Evolutionary conservation across 2,113 vertebrate species (phyloP), one percentile per base, ranked within the genome.

Genomic region (Rhinichthys klamathensis): DNA sequence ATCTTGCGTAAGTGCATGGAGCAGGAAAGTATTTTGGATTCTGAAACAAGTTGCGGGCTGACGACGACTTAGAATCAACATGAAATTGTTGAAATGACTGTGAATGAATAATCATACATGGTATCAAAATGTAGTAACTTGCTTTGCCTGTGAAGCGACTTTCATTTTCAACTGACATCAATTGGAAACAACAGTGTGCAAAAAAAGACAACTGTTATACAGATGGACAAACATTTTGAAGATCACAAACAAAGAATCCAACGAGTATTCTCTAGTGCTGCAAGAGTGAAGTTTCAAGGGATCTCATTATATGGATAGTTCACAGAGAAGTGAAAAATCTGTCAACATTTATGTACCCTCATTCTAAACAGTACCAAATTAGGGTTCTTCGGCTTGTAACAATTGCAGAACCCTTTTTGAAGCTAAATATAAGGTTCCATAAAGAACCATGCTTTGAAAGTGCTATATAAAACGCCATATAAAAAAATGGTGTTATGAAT

Each of bases 221-320:
- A 73, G 23, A 73, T 80, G 56, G 77, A 63, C 35, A 63, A 41
- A 80, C 18, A 78, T 38, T 63, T 61, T n/a, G 23, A 80, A 63
- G 35, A 72, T 75, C 16, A 38, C 41, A 49, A 27, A 85, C 32
- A 49, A 38, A 2, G 56, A 82, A 78, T 58, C 84, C 15, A 41
- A 69, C 46, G 4, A 72, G 61, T 11, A 69, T 38, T 38, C 32
- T 38, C 65, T 60, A 78, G 51, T 78, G 75, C 15, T 15, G 21
- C 75, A 58, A 60, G 11, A 60, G 51, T 38, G 75, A 44, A 61
- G 44, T 80, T 61, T 80, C 58, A 80, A 38, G 35, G 56, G 35
- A 61, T 80, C 35, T 61, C 35, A 80, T 80, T 80, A 80, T 44
- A 80, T 23, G 58, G 21, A n/a, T 72, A 46, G 11, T 44, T 44